These are phyloP conservation scores for Herminia tarsipennalis DNA, from an alignment of 2,888 invertebrate genomes.

Conservation along the genomic window DNA sequence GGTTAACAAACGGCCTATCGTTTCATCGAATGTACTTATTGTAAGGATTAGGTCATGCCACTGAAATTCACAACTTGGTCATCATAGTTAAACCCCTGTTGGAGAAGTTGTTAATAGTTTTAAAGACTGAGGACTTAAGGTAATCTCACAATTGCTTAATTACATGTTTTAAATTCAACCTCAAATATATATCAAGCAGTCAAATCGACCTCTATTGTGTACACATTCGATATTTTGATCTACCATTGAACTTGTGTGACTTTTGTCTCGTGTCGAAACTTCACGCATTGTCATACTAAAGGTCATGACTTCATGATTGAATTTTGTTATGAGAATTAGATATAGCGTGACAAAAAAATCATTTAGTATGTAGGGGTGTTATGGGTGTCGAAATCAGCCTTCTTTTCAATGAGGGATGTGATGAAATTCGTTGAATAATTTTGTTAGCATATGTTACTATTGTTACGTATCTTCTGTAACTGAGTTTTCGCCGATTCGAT, in stretches of 20 bases:
- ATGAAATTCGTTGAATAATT: conserved; percentile 74
- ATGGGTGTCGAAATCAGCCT: conserved; percentile 74
- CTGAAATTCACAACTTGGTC: too few relatives aligned
- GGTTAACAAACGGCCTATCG: too few relatives aligned
- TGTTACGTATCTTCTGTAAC: conserved; percentile 72
- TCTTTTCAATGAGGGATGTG: conserved; percentile 66
- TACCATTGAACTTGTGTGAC: conserved; percentile 74
- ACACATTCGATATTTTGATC: conserved; percentile 33
- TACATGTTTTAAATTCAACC: not conserved
- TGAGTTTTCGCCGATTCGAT: conserved; percentile 62
- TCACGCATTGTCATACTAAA: conserved; percentile 60
- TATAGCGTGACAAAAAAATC: conserved; percentile 57
- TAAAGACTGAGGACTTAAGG: too few relatives aligned
- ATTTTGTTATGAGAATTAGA: conserved; percentile 68
- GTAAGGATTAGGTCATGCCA: too few relatives aligned
- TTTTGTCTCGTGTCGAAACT: conserved; percentile 45
- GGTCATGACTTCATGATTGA: conserved; percentile 62
- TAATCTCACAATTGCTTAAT: too few relatives aligned
- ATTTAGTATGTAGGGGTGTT: conserved; percentile 61
- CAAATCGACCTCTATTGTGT: conserved; percentile 36
- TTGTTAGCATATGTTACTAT: conserved; percentile 69
- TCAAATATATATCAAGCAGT: conserved; percentile 6
- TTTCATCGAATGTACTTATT: too few relatives aligned
- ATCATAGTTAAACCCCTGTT: too few relatives aligned
- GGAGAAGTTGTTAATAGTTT: too few relatives aligned